Evolutionary conservation across 2,113 vertebrate genomes (phyloP), one percentile per base, ranked within the genome.

Genomic region (Aptenodytes patagonicus): DNA sequence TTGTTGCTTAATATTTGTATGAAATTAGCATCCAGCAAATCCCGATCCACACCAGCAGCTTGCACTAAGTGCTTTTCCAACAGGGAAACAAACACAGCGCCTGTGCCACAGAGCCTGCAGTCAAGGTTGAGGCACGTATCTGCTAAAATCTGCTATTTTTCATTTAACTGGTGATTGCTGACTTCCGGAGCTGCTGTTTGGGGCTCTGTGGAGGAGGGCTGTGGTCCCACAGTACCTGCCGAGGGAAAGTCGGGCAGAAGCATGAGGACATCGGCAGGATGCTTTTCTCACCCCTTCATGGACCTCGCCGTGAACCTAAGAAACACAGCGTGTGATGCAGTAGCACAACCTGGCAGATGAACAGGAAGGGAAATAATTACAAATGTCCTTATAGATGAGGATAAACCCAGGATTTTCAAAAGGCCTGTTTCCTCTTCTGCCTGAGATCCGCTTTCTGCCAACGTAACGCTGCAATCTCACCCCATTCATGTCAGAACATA

Each of bases 211-310:
- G 55, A 61, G 26, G 62, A 40, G 26, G 16, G 21, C 22, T 34
- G 13, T 64, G 52, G 54, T 46, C 44, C 36, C 32, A 46, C 69
- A 4, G 64, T 24, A 55, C 17, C 38, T 84, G 38, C n/a, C 0
- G 2, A 75, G n/a, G 14, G 40, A 70, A 68, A 20, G 25, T 19
- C 14, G 9, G 57, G 69, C 31, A 93, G 61, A 76, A 89, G n/a
- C 28, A n/a, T 36, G 46, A 65, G 46, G 34, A 31, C 32, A n/a
- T 26, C 0, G 0, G 4, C 21, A n/a, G 36, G 2, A 38, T 58
- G 49, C 11, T 92, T 95, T 94, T 88, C 36, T 88, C 54, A 75
- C 64, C 31, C 49, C 20, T 80, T 58, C n/a, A 25, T 38, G n/a
- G 75, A 62, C 16, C 13, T 78, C 40, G 47, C 16, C 3, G 4